phyloP scores from a whole-genome alignment of 2,888 invertebrate genomes.

The Drosophila antonietae region DNA sequence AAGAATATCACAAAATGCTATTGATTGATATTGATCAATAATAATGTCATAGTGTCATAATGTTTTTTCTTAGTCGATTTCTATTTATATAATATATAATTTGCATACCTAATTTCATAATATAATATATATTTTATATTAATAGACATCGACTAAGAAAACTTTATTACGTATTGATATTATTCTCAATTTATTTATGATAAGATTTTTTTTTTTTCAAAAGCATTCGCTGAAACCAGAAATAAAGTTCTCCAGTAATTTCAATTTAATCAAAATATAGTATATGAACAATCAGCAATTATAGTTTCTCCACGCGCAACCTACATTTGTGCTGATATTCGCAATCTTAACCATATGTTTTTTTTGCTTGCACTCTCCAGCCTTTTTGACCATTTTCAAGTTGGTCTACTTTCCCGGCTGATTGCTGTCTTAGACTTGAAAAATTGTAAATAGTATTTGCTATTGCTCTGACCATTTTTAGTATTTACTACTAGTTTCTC shows the following conservation, averaged over 20 bases:
- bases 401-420: conserved; percentile 43
- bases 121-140: too few relatives aligned
- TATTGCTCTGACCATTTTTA: conserved; percentile 22
- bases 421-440: conserved; percentile 34
- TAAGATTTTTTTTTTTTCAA: background rate
- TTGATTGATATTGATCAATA: too few relatives aligned
- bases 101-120: too few relatives aligned
- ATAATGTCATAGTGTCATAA: too few relatives aligned
- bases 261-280: background rate
- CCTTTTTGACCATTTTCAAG: background rate
- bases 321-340: background rate
- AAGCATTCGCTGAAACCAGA: background rate
- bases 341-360: conserved; percentile 1
- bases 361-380: background rate
- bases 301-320: background rate
- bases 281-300: background rate
- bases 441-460: conserved; percentile 25
- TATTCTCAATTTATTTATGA: background rate
- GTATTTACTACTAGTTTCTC: conserved; percentile 10
- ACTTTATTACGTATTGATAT: background rate
- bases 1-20: background rate
- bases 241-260: too few relatives aligned
- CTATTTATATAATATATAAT: too few relatives aligned
- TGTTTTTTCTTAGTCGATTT: too few relatives aligned
- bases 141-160: background rate